Conservation (phyloP, 2,113 vertebrate genomes). For the Potamarius usumacintae region DNA sequence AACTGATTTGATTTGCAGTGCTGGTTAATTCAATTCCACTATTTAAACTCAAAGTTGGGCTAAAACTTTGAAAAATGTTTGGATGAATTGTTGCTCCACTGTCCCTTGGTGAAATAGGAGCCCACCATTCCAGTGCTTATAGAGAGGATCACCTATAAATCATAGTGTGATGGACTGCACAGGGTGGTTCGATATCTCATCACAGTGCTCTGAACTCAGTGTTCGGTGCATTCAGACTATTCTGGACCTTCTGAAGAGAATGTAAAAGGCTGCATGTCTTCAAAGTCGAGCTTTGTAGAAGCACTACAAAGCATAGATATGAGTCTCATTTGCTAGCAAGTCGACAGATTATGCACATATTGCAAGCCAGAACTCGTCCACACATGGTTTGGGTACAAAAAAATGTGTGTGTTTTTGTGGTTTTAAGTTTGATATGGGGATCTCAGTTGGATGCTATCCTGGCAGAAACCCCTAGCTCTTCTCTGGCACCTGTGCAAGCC, state of each 20-base stretch:
- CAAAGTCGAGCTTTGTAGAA: constrained; percentile 25
- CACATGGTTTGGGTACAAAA: neutral
- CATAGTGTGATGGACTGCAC: constrained; percentile 59
- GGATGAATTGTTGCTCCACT: constrained; percentile 54
- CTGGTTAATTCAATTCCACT: constrained; percentile 57
- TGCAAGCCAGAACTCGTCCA: neutral
- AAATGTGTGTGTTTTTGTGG: constrained; percentile 24
- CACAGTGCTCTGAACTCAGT: constrained; percentile 48
- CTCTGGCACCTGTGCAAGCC: constrained; percentile 65
- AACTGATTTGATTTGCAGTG: constrained; percentile 57
- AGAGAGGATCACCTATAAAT: constrained; percentile 66
- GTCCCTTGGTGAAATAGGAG: constrained; percentile 59
- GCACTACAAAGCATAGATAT: constrained; percentile 35
- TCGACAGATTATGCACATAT: constrained; percentile 15
- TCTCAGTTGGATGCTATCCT: constrained; percentile 51
- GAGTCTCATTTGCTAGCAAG: constrained; percentile 21
- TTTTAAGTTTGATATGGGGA: constrained; percentile 41
- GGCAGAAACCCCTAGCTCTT: constrained; percentile 49
- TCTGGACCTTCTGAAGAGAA: constrained; percentile 15
- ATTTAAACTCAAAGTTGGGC: constrained; percentile 51
- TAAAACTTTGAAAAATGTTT: constrained; percentile 52
- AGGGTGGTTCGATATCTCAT: constrained; percentile 68
- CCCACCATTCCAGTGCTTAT: constrained; percentile 43
- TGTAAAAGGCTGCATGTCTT: constrained; percentile 37
- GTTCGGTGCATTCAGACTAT: constrained; percentile 24